Base-by-base conservation (phyloP, 2,797 vertebrate species). In the Gymnopithys bicolor region DNA sequence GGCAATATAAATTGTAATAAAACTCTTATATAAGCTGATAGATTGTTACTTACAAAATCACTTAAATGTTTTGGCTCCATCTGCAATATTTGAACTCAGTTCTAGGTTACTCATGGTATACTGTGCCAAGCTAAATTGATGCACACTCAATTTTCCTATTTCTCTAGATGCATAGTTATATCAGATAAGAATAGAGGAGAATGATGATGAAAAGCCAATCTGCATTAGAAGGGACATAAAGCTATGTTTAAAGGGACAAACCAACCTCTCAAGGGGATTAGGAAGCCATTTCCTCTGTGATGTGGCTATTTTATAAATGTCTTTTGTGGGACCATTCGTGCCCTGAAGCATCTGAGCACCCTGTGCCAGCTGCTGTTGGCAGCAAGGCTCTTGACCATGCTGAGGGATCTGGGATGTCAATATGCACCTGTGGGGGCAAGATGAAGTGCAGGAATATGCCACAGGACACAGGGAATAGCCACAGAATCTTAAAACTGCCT, bases 91-190 rank as follows among this genome's bases (percentile, higher is more conserved):
- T 86, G 79, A 94, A 90, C 76, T 51, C 68, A 39, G 5, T 85
- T 87, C 51, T 58, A 55, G 66, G 48, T 94, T 94, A 84, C 58
- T 93, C 66, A 53, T 49, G 19, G 69, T 87, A 22, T 56, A 3
- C n/a, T 55, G 46, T 96, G 89, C 79, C 89, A 89, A 92, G 49
- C 7, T 91, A 83, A 89, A 91, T 52, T 52, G 73, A 84, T 73
- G 39, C 69, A 71, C 32, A 71, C 51, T 55, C 63, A 77, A 33
- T 86, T 90, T 88, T 78, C 80, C 79, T 70, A 3, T 86, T 68
- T 88, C 53, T 90, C 53, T 86, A 84, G 41, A 90, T 62, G 27
- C 30, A 60, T 15, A 27, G 27, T 51, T 89, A 32, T 49, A 71
- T 67, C 10, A 8, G 73, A 80, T 81, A 90, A 70, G 7, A 62